Base-by-base conservation (phyloP, 2,113 vertebrate genomes). In the Uropsilus gracilis region DNA sequence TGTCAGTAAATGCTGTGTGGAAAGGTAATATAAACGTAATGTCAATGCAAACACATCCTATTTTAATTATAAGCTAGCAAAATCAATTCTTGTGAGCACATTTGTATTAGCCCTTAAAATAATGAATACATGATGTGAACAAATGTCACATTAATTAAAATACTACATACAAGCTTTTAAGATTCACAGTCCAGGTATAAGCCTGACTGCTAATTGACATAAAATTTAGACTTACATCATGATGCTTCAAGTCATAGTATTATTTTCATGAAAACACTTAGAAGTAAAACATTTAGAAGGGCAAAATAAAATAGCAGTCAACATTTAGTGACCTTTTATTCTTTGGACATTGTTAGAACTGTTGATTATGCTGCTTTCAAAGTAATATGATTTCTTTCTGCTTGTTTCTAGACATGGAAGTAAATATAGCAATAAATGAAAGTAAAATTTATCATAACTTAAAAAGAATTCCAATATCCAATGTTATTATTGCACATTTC, bases 21-120 rank as follows among this genome's bases (percentile, higher is more conserved):
- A 95, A 96, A 95, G 92, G 85, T 93, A 97, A 96, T 86, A 75
- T 69, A 57, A 95, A 61, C 89, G 90, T 85, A 68, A 59, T 63
- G 55, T 80, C 94, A 95, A 6, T 44, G 57, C 66, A 82, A 37
- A 73, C 46, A 84, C 63, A 91, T n/a, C 32, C 75, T n/a, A 14
- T 88, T 81, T 89, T 97, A 94, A 91, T 91, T 92, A 96, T 96
- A 97, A 66, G 78, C 85, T 96, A 97, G 90, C 80, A 73, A 90
- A 78, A 44, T 86, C 34, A 37, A 48, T 95, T 96, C 86, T 68
- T 69, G 17, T 44, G 39, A 97, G 75, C 20, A 76, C 48, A 85
- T 94, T 92, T 91, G 91, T 84, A 69, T 95, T 61, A 86, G 64
- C 72, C 91, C 80, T 57, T 69, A 12, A 83, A 18, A 59, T 75